Evolutionary conservation across 2,113 vertebrate species (phyloP).

Genomic region (Centropus unirufus): DNA sequence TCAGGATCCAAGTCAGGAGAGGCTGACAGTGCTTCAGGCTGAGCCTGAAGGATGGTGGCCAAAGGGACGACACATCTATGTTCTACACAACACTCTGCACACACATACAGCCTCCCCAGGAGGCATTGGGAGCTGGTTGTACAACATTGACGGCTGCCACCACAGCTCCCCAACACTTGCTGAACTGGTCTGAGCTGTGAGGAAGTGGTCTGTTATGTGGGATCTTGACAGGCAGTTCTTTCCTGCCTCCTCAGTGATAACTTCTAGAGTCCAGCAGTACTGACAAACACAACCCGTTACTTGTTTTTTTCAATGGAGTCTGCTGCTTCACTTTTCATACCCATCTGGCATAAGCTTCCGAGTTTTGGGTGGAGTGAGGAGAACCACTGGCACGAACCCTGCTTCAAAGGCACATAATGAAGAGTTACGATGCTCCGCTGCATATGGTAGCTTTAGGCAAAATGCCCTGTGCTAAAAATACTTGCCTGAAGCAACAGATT

Average conservation of each 20-base stretch:
- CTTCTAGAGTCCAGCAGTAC: neutral
- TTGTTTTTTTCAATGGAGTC: accelerated
- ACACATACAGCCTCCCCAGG: accelerated
- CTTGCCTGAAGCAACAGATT: neutral
- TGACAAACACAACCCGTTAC: neutral
- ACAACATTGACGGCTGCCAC: accelerated
- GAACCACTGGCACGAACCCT: neutral
- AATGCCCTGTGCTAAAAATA: accelerated
- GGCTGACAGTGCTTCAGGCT: neutral
- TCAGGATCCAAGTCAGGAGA: neutral
- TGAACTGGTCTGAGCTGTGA: neutral
- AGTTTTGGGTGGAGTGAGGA: neutral
- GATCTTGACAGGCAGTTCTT: accelerated
- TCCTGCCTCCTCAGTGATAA: neutral
- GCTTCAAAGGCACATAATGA: accelerated
- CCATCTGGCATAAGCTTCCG: neutral
- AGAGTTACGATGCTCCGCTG: accelerated
- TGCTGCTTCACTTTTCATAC: neutral
- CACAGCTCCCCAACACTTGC: neutral
- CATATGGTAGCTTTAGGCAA: neutral
- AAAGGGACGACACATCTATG: accelerated
- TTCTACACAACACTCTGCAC: accelerated
- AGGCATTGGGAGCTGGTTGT: neutral
- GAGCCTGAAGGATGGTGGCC: accelerated
- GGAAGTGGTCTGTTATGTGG: accelerated